Conservation (phyloP, 1,140 invertebrate genomes). For the Heliothis subflexa region DNA sequence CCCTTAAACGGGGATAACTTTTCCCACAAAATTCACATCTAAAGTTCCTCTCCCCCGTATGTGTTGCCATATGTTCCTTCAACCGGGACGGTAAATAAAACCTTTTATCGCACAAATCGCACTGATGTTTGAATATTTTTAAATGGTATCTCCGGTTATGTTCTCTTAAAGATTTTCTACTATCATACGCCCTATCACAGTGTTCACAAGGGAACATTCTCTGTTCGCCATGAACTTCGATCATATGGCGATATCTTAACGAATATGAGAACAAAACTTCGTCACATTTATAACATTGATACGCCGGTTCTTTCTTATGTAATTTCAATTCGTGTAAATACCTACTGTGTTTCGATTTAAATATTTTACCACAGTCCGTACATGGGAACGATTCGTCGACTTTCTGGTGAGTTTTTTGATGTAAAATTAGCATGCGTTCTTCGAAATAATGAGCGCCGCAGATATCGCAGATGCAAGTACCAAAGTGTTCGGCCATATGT, state of each 20-base stretch:
- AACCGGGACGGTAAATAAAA: constrained; percentile 76
- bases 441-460: constrained; percentile 81
- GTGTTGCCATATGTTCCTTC: constrained; percentile 76
- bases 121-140: constrained; percentile 77
- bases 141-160: constrained; percentile 74
- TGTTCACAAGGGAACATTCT: constrained; percentile 70
- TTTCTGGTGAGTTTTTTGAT: constrained; percentile 71
- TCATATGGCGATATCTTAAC: constrained; percentile 74
- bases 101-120: constrained; percentile 75
- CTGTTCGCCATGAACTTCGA: constrained; percentile 70
- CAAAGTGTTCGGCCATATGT: constrained; percentile 80
- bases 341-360: constrained; percentile 77
- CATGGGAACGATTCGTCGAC: constrained; percentile 66
- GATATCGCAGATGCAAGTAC: constrained; percentile 74
- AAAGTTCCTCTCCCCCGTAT: constrained; percentile 78
- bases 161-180: constrained; percentile 72
- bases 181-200: constrained; percentile 73
- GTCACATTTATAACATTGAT: constrained; percentile 76
- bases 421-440: constrained; percentile 72
- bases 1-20: constrained; percentile 71
- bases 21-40: constrained; percentile 78
- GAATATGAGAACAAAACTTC: constrained; percentile 73
- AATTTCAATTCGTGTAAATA: constrained; percentile 69
- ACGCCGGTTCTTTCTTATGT: constrained; percentile 75
- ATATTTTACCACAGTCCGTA: constrained; percentile 74